A percentile compares a stretch with the other conserved stretches of the same genome.
Conservation (phyloP, 2,113 vertebrate genomes). For the Motacilla alba region DNA sequence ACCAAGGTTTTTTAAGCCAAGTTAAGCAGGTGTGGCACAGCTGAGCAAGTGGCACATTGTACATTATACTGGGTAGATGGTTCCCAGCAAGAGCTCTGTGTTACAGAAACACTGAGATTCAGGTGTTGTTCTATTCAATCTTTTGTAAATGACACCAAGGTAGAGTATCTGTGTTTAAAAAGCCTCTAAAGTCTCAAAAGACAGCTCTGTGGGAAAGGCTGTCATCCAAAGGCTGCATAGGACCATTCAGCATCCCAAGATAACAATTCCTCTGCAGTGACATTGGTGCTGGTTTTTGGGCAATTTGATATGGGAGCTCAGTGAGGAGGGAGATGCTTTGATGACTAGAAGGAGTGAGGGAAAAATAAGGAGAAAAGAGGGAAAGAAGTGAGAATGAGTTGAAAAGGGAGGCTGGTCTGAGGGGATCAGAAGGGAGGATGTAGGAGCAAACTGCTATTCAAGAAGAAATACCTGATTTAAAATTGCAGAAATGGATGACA, state of each 20-base stretch:
- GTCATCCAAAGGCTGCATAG: neutral
- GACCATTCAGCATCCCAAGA: neutral
- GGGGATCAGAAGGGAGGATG: neutral
- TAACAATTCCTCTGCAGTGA: neutral
- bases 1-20: neutral
- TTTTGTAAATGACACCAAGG: neutral
- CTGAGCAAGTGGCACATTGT: neutral
- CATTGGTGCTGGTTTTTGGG: rapidly evolving
- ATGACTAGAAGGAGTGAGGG: neutral
- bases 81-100: neutral
- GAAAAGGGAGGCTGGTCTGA: neutral
- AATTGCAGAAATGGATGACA: neutral
- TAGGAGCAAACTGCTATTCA: neutral
- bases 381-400: neutral
- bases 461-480: neutral
- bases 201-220: neutral
- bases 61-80: neutral
- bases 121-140: neutral
- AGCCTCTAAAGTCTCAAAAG: neutral
- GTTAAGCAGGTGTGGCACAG: neutral
- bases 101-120: neutral
- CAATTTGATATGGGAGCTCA: neutral
- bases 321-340: neutral
- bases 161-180: neutral
- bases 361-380: neutral